Evolutionary conservation across 2,113 vertebrate genomes (phyloP).

Genomic region (Leptobrachium leishanense): DNA sequence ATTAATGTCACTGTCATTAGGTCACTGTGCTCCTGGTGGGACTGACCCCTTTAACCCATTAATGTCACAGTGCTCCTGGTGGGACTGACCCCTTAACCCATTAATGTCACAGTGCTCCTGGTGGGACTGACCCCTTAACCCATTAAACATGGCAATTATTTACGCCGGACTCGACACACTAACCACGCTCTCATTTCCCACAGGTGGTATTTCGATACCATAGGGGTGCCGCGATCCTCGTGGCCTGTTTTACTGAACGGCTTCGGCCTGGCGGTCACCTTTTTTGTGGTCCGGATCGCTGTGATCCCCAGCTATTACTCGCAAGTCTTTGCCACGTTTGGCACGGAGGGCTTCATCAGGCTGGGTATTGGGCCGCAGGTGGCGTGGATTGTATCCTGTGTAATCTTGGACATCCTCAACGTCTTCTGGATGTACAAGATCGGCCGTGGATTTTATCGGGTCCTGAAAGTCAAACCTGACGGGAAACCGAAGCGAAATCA

Average conservation of each 20-base stretch:
- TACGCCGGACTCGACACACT: too few relatives aligned
- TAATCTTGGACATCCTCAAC: conserved; percentile 74
- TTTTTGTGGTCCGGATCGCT: conserved; percentile 74
- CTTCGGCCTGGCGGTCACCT: conserved; percentile 69
- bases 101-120: too few relatives aligned
- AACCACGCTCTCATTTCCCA: neutral
- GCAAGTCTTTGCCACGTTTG: conserved; percentile 71
- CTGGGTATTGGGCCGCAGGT: conserved; percentile 72
- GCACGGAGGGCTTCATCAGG: conserved; percentile 67
- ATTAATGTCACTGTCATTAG: too few relatives aligned
- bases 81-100: too few relatives aligned
- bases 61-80: too few relatives aligned
- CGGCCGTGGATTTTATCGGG: conserved; percentile 70
- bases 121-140: too few relatives aligned
- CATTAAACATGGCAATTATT: too few relatives aligned
- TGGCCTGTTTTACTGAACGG: conserved; percentile 68
- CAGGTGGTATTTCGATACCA: conserved; percentile 76
- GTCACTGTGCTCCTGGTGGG: too few relatives aligned
- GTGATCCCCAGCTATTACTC: conserved; percentile 78
- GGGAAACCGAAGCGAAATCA: conserved; percentile 63
- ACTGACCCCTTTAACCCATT: too few relatives aligned
- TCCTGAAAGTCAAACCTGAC: conserved; percentile 56
- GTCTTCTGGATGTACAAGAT: conserved; percentile 77
- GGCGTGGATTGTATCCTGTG: conserved; percentile 73
- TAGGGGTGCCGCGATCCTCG: conserved; percentile 68